phyloP scores from a whole-genome alignment of 2,113 vertebrate species.

The Narcine bancroftii region DNA sequence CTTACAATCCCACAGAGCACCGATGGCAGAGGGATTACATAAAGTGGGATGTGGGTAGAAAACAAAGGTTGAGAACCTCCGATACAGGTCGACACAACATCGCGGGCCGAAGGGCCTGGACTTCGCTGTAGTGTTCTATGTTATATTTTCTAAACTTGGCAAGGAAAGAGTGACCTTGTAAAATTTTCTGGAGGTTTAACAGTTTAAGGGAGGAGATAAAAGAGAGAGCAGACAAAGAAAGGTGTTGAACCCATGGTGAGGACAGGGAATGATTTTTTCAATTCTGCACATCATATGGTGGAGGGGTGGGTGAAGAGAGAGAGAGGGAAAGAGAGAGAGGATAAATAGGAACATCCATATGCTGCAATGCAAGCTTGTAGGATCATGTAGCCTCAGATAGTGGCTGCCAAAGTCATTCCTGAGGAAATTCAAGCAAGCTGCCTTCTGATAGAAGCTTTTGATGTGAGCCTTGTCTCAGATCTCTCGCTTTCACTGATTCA shows the following conservation, averaged over 20 bases:
- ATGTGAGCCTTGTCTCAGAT: conserved; percentile 62
- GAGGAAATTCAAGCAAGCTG: conserved; percentile 66
- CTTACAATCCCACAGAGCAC: too few species aligned
- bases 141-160: too few species aligned
- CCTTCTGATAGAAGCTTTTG: conserved; percentile 55
- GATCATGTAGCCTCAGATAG: conserved; percentile 49
- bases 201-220: not conserved
- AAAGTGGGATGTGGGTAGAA: too few species aligned
- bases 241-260: not conserved
- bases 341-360: conserved; percentile 29
- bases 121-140: too few species aligned
- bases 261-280: conserved; percentile 40
- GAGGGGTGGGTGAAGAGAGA: conserved; percentile 36
- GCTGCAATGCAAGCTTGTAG: not conserved
- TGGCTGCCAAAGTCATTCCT: conserved; percentile 42
- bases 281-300: conserved; percentile 44
- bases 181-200: not conserved
- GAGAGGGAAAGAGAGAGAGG: conserved; percentile 44
- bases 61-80: too few species aligned
- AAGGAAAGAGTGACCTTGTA: too few species aligned
- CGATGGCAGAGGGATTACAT: too few species aligned
- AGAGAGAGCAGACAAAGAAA: not conserved
- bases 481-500: conserved; percentile 50
- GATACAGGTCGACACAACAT: too few species aligned
- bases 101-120: too few species aligned